These are phyloP conservation scores for Oncorhynchus clarkii DNA, from an alignment of 2,113 vertebrate genomes.

Conservation along the genomic window DNA sequence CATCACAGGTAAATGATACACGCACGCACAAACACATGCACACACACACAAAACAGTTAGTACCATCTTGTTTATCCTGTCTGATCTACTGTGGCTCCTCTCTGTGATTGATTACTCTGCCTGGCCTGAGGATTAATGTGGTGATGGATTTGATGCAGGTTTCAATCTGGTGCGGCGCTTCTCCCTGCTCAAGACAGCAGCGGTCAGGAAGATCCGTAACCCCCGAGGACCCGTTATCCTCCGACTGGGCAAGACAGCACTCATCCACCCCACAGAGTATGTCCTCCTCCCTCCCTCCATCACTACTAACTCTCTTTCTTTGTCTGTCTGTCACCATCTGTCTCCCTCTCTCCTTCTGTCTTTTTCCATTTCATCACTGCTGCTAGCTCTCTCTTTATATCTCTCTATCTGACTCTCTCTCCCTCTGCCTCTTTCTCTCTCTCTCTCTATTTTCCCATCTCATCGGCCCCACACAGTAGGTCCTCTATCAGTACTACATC, in stretches of 20 bases:
- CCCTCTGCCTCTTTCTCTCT: neutral
- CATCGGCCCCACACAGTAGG: too few species aligned
- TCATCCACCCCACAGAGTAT: conserved; percentile 85
- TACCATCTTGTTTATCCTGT: too few species aligned
- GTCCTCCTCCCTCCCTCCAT: neutral
- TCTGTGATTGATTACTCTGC: conserved; percentile 24
- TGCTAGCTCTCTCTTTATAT: too few species aligned
- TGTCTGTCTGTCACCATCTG: neutral
- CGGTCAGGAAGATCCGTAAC: conserved; percentile 88
- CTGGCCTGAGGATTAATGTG: conserved; percentile 30
- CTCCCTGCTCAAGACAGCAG: conserved; percentile 81
- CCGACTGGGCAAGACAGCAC: conserved; percentile 78
- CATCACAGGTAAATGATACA: conserved; percentile 66
- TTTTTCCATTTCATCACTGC: too few species aligned
- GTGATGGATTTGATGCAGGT: conserved; percentile 68
- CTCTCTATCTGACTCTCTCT: too few species aligned
- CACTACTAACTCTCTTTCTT: neutral
- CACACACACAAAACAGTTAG: neutral
- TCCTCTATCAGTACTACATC: too few species aligned
- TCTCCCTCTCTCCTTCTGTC: too few species aligned
- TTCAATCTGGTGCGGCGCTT: conserved; percentile 91
- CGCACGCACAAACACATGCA: neutral
- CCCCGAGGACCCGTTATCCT: conserved; percentile 81
- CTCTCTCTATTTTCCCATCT: too few species aligned
- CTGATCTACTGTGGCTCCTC: neutral